Base-by-base conservation (phyloP, 1,140 invertebrate genomes). In the Melanaphis sacchari region DNA sequence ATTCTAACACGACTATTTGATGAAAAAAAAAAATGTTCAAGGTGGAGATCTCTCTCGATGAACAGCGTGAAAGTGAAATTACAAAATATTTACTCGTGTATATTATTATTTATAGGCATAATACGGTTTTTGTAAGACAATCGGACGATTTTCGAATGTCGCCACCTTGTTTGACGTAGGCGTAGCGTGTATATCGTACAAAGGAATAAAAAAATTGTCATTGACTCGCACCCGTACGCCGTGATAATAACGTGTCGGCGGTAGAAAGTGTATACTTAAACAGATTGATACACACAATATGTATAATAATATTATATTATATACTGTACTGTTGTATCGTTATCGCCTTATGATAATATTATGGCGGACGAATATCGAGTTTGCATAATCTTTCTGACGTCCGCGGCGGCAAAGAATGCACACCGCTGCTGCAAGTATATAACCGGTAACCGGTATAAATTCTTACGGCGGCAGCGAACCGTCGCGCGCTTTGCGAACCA, bases 151-250 rank as follows among this genome's bases (percentile, higher is more conserved):
- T 66, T n/a, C 59, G 31, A 66, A 66, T 31, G 59, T 66, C 31
- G 59, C 31, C 59, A 18, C 31, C 31, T 66, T 18, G 59, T n/a
- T 66, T n/a, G 31, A 66, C 31, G 59, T 66, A 18, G 59, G 59
- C 31, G 59, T 66, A n/a, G n/a, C 59, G 59, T 2, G 59, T 59
- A 31, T 5, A 11, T 3, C 3, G 26, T 59, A 59, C 54, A 59
- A 66, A 66, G 59, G 59, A 66, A 66, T n/a, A n/a, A n/a, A n/a
- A 66, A 66, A 66, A n/a, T 66, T 66, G 59, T n/a, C 59, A 66
- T n/a, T 66, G 31, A 66, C 59, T 66, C 26, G 31, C 31, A 31
- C 59, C 59, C 59, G n/a, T n/a, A n/a, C n/a, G n/a, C n/a, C n/a
- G 59, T 31, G 31, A 31, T n/a, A 66, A 66, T n/a, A 66, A 66